Base-by-base conservation (phyloP, 2,797 vertebrate species). In the Dryobates pubescens region DNA sequence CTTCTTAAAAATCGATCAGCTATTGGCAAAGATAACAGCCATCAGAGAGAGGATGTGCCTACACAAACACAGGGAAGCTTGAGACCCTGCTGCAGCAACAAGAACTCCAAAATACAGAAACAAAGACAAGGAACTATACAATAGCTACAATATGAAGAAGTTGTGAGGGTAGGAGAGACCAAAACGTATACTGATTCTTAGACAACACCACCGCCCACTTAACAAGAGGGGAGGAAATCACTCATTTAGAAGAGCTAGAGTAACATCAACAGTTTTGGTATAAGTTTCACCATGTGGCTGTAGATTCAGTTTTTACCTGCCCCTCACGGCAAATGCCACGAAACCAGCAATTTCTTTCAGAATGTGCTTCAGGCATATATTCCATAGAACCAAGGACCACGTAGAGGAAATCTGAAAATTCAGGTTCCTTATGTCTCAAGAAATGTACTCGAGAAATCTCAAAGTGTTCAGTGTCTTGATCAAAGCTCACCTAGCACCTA, bases 81-180 rank as follows among this genome's bases (percentile, higher is more conserved):
- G 69, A 69, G 61, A 64, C 7, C 5, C 14, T 69, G n/a, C 7
- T 29, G 17, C 2, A 92, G 71, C 5, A 65, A 22, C 7, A 83
- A 68, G 22, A 64, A 65, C 20, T 70, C 69, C 38, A 82, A 82
- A 80, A 74, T 23, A 90, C 30, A 72, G 26, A 53, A 56, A 70
- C 1, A 63, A 87, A 90, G 17, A 68, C 13, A 74, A 81, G 20
- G 41, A 71, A 64, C 5, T 38, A 71, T 29, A 19, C 43, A 69
- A 13, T n/a, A 86, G 56, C 47, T 72, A 54, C 11, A 70, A n/a
- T 3, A 6, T 24, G 4, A 76, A 75, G 34, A 58, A 8, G 4
- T 14, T 65, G 47, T 1, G 0, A 26, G 3, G 1, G 0, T 3
- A 57, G 20, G 4, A 13, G 29, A 88, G 18, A 93, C 47, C 4